Base-by-base conservation (phyloP, 1,140 invertebrate species). In the Centruroides sculpturatus region DNA sequence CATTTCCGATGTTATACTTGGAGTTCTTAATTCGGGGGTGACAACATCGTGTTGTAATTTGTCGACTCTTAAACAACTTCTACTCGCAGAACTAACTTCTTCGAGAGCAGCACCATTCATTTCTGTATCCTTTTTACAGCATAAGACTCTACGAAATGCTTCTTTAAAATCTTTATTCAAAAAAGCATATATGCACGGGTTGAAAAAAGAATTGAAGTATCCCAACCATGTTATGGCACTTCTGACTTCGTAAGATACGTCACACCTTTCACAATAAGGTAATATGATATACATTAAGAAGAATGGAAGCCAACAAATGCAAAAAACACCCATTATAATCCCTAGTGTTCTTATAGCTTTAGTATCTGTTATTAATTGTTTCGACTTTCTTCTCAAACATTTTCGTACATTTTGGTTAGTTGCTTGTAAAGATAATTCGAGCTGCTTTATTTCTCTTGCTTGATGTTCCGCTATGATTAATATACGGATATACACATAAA, bases 251-350 rank as follows among this genome's bases (percentile, higher is more conserved):
- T 72, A 73, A 34, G 69, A 69, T 77, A 81, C 59, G 81, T 79
- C 55, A 69, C 71, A 75, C 6, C 64, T 63, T 4, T 87, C 76
- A 69, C 92, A 92, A n/a, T 74, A 71, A 84, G 89, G 68, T 84
- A 79, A 66, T 46, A 95, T 81, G 8, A 94, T 74, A 3, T 92
- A 90, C 35, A 93, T 77, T 6, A 95, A 86, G 74, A 98, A 97
- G 73, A 96, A 98, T 3, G 94, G 94, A 47, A 98, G 76, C 94
- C 94, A 98, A 72, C 94, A 98, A 60, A 95, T 77, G 11, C 86
- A 88, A 70, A 98, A 98, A 3, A 92, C 91, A 62, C 89, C 92
- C 54, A 98, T 95, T 7, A 79, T 76, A 60, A 98, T 95, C n/a
- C 92, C 92, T 59, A 98, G 79, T 0, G 93, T 98, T 13, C 92